Base-by-base conservation (phyloP, 2,113 vertebrate species). In the Stercorarius parasiticus region DNA sequence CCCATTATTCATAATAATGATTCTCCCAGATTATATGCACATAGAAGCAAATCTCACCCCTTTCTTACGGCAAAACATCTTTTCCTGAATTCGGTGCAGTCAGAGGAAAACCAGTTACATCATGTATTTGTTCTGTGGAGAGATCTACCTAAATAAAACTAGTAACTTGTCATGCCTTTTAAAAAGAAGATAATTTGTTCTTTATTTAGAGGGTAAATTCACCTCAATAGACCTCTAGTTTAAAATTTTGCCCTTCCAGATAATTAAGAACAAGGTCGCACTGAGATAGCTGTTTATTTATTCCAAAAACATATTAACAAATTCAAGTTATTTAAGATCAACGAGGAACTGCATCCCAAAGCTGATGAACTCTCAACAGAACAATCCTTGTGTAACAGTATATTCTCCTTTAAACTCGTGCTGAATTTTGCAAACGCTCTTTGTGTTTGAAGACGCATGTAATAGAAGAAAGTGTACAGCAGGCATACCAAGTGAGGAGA, bases 1-100 rank as follows among this genome's bases (percentile, higher is more conserved):
- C 45, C 66, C 53, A 45, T 94, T 73, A 80, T 62, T 96, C 82
- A 86, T 58, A 64, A 40, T 40, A 88, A 95, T 3, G 30, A 66
- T 30, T 93, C 45, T 77, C 79, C 21, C 49, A 77, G 62, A 62
- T 90, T 25, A 80, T 27, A 61, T 5, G 53, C 36, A 61, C 19
- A 9, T 2, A 66, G 53, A 82, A 94, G 36, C 19, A 92, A 88
- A 72, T 82, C 56, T 72, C 11, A 0, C 6, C 42, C 14, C 20
- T 10, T 90, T 71, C 58, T 53, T 70, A 73, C 4, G 61, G 21
- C 20, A 53, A 88, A 94, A 58, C 6, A 43, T 45, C n/a, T 85
- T 85, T 82, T 72, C 45, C 58, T 74, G 72, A 93, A 61, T 66
- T 77, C 62, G 76, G 29, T 18, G 40, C 59, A 78, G n/a, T n/a